Evolutionary conservation across 1,140 invertebrate species (phyloP), one percentile per base, ranked within the genome.

Genomic region (Philaenus spumarius): DNA sequence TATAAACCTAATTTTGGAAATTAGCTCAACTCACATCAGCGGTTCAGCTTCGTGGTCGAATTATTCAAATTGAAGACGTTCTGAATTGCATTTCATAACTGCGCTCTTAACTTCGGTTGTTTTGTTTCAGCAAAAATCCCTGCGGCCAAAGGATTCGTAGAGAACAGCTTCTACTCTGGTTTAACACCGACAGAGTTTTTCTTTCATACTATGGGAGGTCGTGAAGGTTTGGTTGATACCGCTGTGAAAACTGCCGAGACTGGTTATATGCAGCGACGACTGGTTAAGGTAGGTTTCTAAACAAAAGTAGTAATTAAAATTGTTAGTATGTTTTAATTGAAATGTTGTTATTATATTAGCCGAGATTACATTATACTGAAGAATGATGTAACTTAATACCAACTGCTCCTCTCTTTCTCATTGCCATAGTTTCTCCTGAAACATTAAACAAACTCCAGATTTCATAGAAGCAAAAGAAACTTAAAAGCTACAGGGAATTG

Each of bases 201-300:
- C 72, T 98, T 98, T 73, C 97, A 99, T 72, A 97, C 96, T 2
- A 98, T 99, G 94, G 96, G 90, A 47, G 96, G 96, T 1, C 79
- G 97, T 64, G 97, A 99, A 77, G 93, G 97, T 71, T 78, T 99
- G 30, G 95, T 99, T 0, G 97, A 99, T 77, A 99, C 97, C 0
- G 97, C 97, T 26, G 97, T 99, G 0, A 99, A 99, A 77, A 99
- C 97, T 12, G 97, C 97, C 0, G 97, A 99, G 76, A 99, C 97
- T 37, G 93, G 93, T 3, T 99, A 99, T 73, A 93, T 99, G 86
- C 97, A 99, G 76, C 75, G 97, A 46, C 77, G 97, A 68, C 78
- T 99, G 22, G 93, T 99, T 0, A 99, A 99, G 75, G 87, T 84
- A 73, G 48, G 52, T 6, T n/a, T n/a, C n/a, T n/a, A n/a, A n/a